These are phyloP conservation scores for Notodonta dromedarius DNA, from an alignment of 2,888 invertebrate genomes.

Conservation along the genomic window DNA sequence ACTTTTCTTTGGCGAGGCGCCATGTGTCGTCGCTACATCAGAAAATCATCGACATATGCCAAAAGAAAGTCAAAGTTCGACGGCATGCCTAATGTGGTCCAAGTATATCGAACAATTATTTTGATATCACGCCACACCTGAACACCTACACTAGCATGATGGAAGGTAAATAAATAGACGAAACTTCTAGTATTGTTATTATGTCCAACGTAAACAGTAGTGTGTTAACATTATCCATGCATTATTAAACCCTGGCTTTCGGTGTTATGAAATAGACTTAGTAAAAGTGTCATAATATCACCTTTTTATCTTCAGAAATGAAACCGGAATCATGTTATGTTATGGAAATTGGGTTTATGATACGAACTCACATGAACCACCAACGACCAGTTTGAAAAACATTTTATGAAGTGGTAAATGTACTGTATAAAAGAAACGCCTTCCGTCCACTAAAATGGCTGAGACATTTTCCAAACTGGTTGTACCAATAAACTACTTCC, in stretches of 20 bases:
- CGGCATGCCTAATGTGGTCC: slow-evolving; percentile 48
- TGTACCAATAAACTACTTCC: background rate
- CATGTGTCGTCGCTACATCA: slow-evolving; percentile 63
- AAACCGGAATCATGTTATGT: slow-evolving; percentile 35
- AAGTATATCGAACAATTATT: background rate
- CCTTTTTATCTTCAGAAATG: slow-evolving; percentile 20
- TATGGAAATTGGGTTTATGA: slow-evolving; percentile 25
- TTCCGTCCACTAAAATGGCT: slow-evolving; percentile 9
- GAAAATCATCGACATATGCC: slow-evolving; percentile 63
- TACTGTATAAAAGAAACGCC: slow-evolving; percentile 10
- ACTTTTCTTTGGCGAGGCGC: slow-evolving; percentile 70
- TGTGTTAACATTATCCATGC: background rate
- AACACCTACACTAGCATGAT: no score
- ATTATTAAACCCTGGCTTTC: background rate
- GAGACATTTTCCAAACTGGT: slow-evolving; percentile 4
- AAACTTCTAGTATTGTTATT: no score
- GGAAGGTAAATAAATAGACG: no score
- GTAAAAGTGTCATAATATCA: slow-evolving; percentile 33
- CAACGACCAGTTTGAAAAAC: slow-evolving; percentile 26
- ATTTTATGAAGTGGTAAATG: slow-evolving; percentile 11
- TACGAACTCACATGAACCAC: slow-evolving; percentile 15
- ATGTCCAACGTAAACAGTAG: no score
- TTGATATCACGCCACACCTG: background rate
- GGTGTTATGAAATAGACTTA: slow-evolving; percentile 1
- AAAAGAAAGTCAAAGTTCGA: slow-evolving; percentile 80